Evolutionary conservation across 2,113 vertebrate genomes (phyloP).

Genomic region (Boleophthalmus pectinirostris): DNA sequence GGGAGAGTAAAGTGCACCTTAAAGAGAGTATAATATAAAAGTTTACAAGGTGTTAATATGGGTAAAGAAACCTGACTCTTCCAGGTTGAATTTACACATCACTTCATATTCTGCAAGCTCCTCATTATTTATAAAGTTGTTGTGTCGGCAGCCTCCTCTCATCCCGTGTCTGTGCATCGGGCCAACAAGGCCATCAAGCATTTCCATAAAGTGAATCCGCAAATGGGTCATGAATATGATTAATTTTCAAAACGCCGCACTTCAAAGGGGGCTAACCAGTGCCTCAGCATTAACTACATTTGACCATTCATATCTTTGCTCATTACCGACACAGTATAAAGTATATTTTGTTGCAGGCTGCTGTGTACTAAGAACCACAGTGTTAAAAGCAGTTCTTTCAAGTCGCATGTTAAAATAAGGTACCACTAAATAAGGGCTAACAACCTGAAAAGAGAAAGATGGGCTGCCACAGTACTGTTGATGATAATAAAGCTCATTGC

Average conservation of each 20-base stretch:
- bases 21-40: not conserved
- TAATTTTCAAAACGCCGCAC: conserved; percentile 68
- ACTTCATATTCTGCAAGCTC: conserved; percentile 23
- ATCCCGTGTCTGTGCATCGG: conserved; percentile 43
- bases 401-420: conserved; percentile 39
- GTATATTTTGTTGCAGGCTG: conserved; percentile 58
- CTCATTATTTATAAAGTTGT: conserved; percentile 57
- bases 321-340: conserved; percentile 59
- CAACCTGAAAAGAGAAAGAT: conserved; percentile 40
- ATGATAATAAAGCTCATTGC: conserved; percentile 49
- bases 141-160: conserved; percentile 43
- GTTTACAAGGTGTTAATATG: not conserved
- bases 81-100: not conserved
- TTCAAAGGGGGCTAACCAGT: conserved; percentile 67
- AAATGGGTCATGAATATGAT: conserved; percentile 75
- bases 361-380: conserved; percentile 42
- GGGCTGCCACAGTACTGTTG: conserved; percentile 27
- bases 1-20: too few species aligned
- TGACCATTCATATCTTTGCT: conserved; percentile 68
- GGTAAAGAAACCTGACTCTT: not conserved
- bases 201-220: conserved; percentile 71
- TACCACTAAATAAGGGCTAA: conserved; percentile 43
- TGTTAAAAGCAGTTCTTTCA: conserved; percentile 60
- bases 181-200: conserved; percentile 61
- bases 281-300: conserved; percentile 61